Conservation (phyloP, 2,113 vertebrate genomes). For the Sceloporus undulatus region DNA sequence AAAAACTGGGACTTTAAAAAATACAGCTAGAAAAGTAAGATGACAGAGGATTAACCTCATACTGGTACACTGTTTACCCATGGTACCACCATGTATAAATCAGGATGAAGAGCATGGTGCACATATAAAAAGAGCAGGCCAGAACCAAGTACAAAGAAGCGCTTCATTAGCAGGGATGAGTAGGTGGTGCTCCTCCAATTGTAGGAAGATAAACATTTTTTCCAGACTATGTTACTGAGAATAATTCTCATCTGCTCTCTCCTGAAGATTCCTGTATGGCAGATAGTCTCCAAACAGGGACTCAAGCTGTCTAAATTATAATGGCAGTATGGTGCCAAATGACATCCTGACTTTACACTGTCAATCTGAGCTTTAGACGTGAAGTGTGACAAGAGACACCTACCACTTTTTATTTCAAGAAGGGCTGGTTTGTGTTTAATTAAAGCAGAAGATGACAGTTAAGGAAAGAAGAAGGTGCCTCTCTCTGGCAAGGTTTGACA, state of each 20-base stretch:
- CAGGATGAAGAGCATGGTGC: background rate
- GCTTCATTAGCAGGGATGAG: background rate
- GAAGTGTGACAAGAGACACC: conserved; percentile 49
- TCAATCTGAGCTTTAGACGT: conserved; percentile 61
- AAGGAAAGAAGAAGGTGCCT: conserved; percentile 40
- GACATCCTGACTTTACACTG: conserved; percentile 53
- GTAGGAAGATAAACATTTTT: conserved; percentile 20
- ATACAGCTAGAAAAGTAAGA: no score
- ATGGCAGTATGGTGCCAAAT: conserved; percentile 19
- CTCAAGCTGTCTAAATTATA: conserved; percentile 44
- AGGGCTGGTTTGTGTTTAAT: conserved; percentile 57
- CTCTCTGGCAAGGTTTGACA: conserved; percentile 63
- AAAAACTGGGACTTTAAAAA: no score
- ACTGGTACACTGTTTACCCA: background rate
- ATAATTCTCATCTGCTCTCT: conserved; percentile 17
- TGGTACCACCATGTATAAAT: background rate
- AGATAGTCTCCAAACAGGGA: background rate
- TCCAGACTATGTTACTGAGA: conserved; percentile 13
- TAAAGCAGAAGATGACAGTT: conserved; percentile 64
- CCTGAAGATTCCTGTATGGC: background rate
- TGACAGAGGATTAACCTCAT: background rate
- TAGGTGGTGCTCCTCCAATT: background rate
- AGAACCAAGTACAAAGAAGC: background rate
- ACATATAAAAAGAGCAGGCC: background rate
- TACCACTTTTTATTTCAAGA: conserved; percentile 49